phyloP scores from a whole-genome alignment of 2,888 invertebrate species.

The Pantelozetes paolii region DNA sequence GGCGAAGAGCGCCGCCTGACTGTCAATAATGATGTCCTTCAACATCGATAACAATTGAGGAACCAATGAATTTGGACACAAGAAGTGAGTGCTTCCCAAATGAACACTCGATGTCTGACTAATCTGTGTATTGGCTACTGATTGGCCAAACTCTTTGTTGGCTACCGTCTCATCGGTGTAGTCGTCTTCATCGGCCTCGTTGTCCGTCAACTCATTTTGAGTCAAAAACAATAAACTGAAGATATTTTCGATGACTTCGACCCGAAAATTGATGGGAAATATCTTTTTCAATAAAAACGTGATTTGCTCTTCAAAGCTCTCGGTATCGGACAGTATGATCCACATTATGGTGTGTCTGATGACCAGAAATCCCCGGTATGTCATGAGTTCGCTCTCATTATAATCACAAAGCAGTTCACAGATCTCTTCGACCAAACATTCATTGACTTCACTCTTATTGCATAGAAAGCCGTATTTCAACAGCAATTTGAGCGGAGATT shows the following conservation, averaged over 20 bases:
- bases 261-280: conserved; percentile 45
- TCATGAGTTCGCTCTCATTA: conserved; percentile 36
- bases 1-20: conserved; percentile 44
- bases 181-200: conserved; percentile 36
- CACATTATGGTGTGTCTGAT: conserved; percentile 33
- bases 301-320: conserved; percentile 37
- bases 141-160: background rate
- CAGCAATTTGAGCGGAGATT: conserved; percentile 38
- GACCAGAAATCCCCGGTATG: conserved; percentile 37
- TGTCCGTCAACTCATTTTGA: conserved; percentile 60
- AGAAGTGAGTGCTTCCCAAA: conserved; percentile 16
- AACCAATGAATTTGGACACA: conserved; percentile 40
- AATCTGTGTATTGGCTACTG: background rate
- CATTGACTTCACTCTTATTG: conserved; percentile 4
- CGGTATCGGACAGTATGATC: conserved; percentile 21
- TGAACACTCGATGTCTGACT: background rate
- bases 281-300: conserved; percentile 42
- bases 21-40: conserved; percentile 43
- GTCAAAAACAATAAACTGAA: conserved; percentile 67
- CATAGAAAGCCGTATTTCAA: conserved; percentile 35
- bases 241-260: conserved; percentile 67
- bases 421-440: conserved; percentile 15
- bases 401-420: conserved; percentile 30
- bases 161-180: conserved; percentile 36
- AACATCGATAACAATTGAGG: conserved; percentile 44